These are phyloP conservation scores for Meghimatium bilineatum DNA, from an alignment of 2,888 invertebrate species.

Conservation along the genomic window DNA sequence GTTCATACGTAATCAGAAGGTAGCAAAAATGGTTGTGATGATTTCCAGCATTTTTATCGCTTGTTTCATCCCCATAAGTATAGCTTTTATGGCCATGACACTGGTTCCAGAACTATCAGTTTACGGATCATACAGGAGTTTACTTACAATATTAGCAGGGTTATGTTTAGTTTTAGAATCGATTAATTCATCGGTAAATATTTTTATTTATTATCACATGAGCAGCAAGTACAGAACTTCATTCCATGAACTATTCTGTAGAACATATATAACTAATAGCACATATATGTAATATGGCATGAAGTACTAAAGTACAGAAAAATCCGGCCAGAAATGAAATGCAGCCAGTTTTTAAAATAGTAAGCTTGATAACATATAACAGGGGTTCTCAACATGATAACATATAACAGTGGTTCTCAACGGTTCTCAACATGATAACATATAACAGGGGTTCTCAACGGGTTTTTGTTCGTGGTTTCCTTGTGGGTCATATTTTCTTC, in stretches of 20 bases:
- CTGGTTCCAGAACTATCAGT: not conserved
- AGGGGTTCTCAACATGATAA: too few species aligned
- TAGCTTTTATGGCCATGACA: not conserved
- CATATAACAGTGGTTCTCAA: too few species aligned
- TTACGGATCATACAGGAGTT: not conserved
- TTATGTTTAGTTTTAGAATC: not conserved
- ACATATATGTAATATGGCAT: too few species aligned
- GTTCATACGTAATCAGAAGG: not conserved
- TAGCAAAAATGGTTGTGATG: slow-evolving; percentile 3
- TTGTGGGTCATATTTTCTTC: too few species aligned
- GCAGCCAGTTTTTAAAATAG: too few species aligned
- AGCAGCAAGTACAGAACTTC: not conserved
- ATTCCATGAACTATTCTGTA: not conserved
- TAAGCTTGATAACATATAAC: too few species aligned
- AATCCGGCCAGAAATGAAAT: too few species aligned
- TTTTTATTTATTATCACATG: slow-evolving; percentile 8
- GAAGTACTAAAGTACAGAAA: too few species aligned
- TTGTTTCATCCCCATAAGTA: not conserved
- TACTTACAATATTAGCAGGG: not conserved
- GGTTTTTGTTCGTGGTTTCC: too few species aligned
- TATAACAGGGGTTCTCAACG: too few species aligned
- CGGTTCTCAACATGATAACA: too few species aligned
- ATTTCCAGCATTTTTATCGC: not conserved
- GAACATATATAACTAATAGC: too few species aligned
- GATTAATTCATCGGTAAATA: not conserved